Base-by-base conservation (phyloP, 2,113 vertebrate genomes). In the Nibea albiflora region DNA sequence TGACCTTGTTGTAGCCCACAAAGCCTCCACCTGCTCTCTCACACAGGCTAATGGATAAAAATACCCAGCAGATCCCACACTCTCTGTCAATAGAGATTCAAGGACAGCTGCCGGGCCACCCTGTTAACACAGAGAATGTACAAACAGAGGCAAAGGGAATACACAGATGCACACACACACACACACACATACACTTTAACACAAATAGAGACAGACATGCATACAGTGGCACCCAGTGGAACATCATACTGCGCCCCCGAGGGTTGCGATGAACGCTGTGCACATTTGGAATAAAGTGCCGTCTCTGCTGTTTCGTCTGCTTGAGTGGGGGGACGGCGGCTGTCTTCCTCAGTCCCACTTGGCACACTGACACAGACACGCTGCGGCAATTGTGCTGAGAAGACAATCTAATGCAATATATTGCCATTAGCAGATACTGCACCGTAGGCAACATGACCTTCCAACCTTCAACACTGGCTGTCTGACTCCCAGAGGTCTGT, bases 1-100 rank as follows among this genome's bases (percentile, higher is more conserved):
- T 94, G 94, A 94, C 94, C 94, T 95, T 94, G 92, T 78, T 84
- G 87, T 72, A 62, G 80, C 89, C 85, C 87, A 90, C 90, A 91
- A 89, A 93, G 85, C 82, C 81, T 93, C 93, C 93, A 95, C 94
- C 92, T 95, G 94, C 93, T 94, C 83, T 85, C 73, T 88, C 83
- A 76, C 85, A 84, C 89, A 84, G 85, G 89, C 88, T 89, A 79
- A 87, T 83, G 85, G 91, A 92, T 94, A 93, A 93, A 95, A 95
- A 95, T 93, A 94, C 89, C 89, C 89, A 81, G 65, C 83, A 91
- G 91, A 88, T 89, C 90, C 84, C 87, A 85, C 81, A 83, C 90
- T 88, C 88, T 90, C 85, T 94, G 87, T 93, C 91, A 92, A 92
- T 90, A 91, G 67, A 90, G 87, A 92, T 72, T 93, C 92, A 94